Evolutionary conservation across 2,797 vertebrate genomes (phyloP).

Genomic region (Sebastes umbrosus): DNA sequence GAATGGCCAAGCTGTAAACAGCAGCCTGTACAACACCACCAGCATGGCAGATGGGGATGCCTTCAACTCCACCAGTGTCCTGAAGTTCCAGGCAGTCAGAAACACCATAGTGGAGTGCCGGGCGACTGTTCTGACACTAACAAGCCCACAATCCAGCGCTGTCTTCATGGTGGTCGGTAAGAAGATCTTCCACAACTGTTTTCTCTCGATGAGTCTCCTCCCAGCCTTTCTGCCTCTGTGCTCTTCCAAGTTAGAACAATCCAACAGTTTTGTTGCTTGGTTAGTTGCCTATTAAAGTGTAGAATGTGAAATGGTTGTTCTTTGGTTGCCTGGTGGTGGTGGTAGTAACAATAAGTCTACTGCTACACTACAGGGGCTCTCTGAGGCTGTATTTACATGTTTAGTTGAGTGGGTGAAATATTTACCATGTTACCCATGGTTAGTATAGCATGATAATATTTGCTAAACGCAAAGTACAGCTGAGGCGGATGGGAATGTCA

Average conservation of each 20-base stretch:
- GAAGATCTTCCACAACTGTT: conserved; percentile 16
- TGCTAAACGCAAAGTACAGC: background rate
- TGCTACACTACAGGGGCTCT: background rate
- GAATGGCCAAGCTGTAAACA: conserved; percentile 36
- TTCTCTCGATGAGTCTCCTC: background rate
- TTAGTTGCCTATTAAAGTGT: background rate
- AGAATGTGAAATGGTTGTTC: background rate
- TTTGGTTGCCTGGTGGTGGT: too few relatives aligned
- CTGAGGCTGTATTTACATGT: background rate
- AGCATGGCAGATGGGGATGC: background rate
- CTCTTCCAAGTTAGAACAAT: background rate
- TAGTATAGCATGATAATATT: background rate
- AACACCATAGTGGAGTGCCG: conserved; percentile 65
- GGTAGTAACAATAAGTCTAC: background rate
- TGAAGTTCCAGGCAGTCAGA: conserved; percentile 54
- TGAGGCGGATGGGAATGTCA: background rate
- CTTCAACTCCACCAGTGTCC: conserved; percentile 71
- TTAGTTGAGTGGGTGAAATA: background rate
- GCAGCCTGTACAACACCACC: conserved; percentile 67
- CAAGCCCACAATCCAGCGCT: conserved; percentile 44
- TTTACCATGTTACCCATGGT: background rate
- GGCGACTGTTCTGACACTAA: conserved; percentile 47
- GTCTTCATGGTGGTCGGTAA: conserved; percentile 75
- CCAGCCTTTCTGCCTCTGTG: background rate
- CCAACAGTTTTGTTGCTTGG: background rate